Percentiles rank a stretch among this genome's conserved stretches.
phyloP scores from a whole-genome alignment of 1,140 invertebrate species.

The Apocrypta bakeri region DNA sequence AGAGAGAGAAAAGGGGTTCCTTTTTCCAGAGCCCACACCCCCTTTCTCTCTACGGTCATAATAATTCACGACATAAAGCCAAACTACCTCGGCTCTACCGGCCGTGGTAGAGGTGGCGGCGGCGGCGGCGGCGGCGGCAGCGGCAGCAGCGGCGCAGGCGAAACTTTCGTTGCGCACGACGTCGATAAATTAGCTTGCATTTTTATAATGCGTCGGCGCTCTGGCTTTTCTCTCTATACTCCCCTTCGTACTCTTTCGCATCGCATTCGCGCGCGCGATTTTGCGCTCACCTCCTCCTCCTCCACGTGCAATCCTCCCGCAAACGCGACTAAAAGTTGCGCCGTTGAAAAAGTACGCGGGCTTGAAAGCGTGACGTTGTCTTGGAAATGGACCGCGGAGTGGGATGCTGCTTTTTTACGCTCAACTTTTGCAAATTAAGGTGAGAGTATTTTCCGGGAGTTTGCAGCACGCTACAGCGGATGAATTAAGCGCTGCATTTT shows the following conservation, averaged over 20 bases:
- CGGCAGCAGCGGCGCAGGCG: no score
- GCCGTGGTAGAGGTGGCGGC: no score
- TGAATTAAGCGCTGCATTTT: conserved; percentile 44
- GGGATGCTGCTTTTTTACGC: conserved; percentile 45
- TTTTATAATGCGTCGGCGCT: conserved; percentile 63
- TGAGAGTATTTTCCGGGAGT: conserved; percentile 31
- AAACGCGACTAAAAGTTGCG: conserved; percentile 39
- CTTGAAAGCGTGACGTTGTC: conserved; percentile 18
- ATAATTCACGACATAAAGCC: conserved; percentile 72
- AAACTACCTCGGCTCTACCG: conserved; percentile 66
- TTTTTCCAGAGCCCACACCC: conserved; percentile 23
- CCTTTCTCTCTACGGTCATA: conserved; percentile 55
- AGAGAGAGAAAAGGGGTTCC: conserved; percentile 16
- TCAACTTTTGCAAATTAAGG: conserved; percentile 45
- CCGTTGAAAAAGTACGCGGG: not conserved
- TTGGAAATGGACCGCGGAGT: conserved; percentile 8
- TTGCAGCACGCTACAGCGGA: conserved; percentile 7
- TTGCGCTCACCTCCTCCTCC: not conserved
- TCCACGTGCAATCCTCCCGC: not conserved
- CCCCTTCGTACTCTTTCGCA: not conserved
- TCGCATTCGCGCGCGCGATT: not conserved
- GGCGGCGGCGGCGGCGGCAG: conserved; percentile 34
- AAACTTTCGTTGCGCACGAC: conserved; percentile 63
- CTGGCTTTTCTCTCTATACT: conserved; percentile 37
- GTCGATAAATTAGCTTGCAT: conserved; percentile 69